Evolutionary conservation across 2,113 vertebrate species (phyloP).

Genomic region (Riparia riparia): DNA sequence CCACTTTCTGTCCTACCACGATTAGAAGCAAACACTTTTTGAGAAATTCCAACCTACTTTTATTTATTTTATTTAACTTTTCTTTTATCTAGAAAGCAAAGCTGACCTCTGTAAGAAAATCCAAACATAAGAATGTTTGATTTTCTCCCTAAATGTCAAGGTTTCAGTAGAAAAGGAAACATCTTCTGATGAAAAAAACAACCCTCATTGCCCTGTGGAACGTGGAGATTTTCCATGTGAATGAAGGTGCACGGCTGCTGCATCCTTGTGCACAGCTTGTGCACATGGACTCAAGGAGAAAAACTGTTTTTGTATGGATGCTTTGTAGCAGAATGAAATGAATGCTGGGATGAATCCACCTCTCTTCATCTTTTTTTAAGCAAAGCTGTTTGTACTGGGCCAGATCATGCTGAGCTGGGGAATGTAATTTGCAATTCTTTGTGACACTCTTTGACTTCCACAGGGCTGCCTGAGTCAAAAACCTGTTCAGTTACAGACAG

Average conservation of each 20-base stretch:
- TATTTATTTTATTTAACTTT: neutral
- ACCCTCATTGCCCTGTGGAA: neutral
- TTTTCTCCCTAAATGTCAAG: neutral
- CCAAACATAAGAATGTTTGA: neutral
- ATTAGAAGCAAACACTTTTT: neutral
- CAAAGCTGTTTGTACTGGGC: conserved; percentile 33
- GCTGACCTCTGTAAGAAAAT: neutral
- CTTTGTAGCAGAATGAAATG: conserved; percentile 30
- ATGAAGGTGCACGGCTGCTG: neutral
- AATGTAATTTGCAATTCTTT: conserved; percentile 61
- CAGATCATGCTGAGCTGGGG: conserved; percentile 43
- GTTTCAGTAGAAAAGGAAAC: neutral
- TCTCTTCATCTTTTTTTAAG: conserved; percentile 47
- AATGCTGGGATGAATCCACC: conserved; percentile 20
- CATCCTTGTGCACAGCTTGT: neutral
- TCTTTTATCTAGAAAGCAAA: neutral
- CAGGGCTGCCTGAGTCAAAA: neutral
- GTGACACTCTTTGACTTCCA: conserved; percentile 11
- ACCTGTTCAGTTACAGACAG: neutral
- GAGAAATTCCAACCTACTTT: neutral
- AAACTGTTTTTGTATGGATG: conserved; percentile 31
- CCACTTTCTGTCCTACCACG: neutral
- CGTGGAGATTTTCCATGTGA: neutral
- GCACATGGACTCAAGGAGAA: neutral
- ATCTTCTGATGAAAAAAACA: neutral